Conservation (phyloP, 2,113 vertebrate genomes). For the Campylomormyrus tamandua region DNA sequence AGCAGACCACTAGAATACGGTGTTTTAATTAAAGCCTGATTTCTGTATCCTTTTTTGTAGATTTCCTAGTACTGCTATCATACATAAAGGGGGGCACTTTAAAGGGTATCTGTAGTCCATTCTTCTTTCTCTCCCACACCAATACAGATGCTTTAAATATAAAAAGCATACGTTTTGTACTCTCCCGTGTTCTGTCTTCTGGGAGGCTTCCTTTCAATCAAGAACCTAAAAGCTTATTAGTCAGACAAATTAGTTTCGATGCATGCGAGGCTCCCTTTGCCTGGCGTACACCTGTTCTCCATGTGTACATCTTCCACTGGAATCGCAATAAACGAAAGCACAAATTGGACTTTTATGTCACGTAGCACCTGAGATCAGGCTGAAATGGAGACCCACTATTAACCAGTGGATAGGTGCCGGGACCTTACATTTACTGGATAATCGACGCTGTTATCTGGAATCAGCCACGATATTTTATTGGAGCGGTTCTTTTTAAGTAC, state of each 20-base stretch:
- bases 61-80: not conserved
- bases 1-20: not conserved
- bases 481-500: not conserved
- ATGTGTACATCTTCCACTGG: slow-evolving; percentile 24
- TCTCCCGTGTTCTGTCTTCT: not conserved
- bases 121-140: not conserved
- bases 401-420: not conserved
- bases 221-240: slow-evolving; percentile 15
- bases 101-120: not conserved
- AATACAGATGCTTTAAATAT: not conserved
- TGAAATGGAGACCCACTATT: not conserved
- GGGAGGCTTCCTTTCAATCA: not conserved
- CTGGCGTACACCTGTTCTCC: slow-evolving; percentile 27
- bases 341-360: not conserved
- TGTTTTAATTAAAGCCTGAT: not conserved
- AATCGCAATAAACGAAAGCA: slow-evolving; percentile 18
- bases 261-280: not conserved
- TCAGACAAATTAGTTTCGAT: slow-evolving; percentile 21
- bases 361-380: not conserved
- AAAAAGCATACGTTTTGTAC: slow-evolving; percentile 19
- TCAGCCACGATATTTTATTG: not conserved
- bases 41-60: not conserved
- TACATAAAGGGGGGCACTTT: not conserved
- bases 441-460: not conserved
- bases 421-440: not conserved